Evolutionary conservation across 2,888 invertebrate genomes (phyloP).

Genomic region (Diaprepes abbreviatus): DNA sequence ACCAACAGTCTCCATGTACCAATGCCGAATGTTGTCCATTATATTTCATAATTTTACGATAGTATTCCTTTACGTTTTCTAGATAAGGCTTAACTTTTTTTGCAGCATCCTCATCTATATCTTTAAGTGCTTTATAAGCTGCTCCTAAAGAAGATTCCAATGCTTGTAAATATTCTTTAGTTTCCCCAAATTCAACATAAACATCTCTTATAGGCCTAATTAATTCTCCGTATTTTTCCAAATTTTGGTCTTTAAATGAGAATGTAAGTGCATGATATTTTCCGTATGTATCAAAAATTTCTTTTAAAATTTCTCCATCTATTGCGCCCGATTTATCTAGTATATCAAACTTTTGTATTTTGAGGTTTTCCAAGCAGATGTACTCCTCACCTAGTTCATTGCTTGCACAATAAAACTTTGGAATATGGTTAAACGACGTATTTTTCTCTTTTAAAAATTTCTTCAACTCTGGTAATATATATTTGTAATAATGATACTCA

Average conservation of each 20-base stretch:
- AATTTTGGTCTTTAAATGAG: too few species aligned
- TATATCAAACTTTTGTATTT: constrained; percentile 17
- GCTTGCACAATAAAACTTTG: constrained; percentile 17
- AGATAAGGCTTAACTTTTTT: constrained; percentile 5
- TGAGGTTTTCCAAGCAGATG: constrained; percentile 20
- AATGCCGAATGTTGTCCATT: too few species aligned
- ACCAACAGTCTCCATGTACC: too few species aligned
- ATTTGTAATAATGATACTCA: too few species aligned
- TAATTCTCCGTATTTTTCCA: constrained; percentile 37
- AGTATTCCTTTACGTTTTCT: constrained; percentile 7
- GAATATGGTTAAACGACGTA: constrained; percentile 15
- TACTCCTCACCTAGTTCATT: constrained; percentile 11
- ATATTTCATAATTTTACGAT: constrained; percentile 8
- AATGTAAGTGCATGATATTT: constrained; percentile 23
- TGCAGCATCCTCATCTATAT: constrained; percentile 28
- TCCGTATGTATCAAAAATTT: too few species aligned
- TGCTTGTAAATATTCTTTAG: too few species aligned
- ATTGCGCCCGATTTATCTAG: constrained; percentile 27
- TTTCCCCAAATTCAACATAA: too few species aligned
- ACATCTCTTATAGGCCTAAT: constrained; percentile 52
- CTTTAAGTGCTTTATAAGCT: constrained; percentile 41
- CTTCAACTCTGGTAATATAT: too few species aligned
- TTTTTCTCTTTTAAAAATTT: constrained; percentile 16
- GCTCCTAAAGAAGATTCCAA: too few species aligned
- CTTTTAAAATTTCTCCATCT: too few species aligned